phyloP scores from a whole-genome alignment of 30 jellyfish, hydroid and myxozoan species.

The Rhopilema esculentum region DNA sequence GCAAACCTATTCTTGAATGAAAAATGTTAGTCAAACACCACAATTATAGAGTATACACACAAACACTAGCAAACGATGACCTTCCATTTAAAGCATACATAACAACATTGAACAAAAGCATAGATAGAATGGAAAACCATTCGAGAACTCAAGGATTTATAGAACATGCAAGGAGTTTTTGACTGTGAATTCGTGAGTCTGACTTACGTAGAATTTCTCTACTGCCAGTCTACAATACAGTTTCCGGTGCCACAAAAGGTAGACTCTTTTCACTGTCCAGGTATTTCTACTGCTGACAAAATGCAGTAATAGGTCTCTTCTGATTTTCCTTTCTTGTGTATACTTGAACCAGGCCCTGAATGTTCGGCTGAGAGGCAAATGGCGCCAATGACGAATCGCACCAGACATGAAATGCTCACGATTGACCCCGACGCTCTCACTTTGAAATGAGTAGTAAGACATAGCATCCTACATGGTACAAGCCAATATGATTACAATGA shows the following conservation, averaged over 20 bases:
- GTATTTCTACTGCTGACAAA: neutral
- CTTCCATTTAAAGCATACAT: too few relatives aligned
- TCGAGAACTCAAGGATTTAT: too few relatives aligned
- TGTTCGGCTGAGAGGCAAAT: slow-evolving; percentile 61
- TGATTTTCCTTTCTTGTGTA: slow-evolving; percentile 41
- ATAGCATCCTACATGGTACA: slow-evolving; percentile 59
- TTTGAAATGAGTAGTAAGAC: slow-evolving; percentile 63
- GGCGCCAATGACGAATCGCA: slow-evolving; percentile 74
- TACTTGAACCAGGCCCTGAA: slow-evolving; percentile 70
- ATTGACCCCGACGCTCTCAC: slow-evolving; percentile 57
- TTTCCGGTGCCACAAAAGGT: slow-evolving; percentile 55
- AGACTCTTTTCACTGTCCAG: slow-evolving; percentile 22
- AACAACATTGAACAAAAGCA: too few relatives aligned
- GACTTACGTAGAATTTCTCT: slow-evolving; percentile 47
- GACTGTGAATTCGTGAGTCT: neutral
- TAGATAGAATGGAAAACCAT: too few relatives aligned
- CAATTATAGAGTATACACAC: too few relatives aligned
- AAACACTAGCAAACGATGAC: too few relatives aligned
- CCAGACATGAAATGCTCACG: slow-evolving; percentile 66
- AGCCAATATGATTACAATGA: too few relatives aligned
- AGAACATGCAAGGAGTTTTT: too few relatives aligned
- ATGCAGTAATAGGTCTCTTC: slow-evolving; percentile 34
- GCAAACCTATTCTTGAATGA: too few relatives aligned
- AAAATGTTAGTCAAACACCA: too few relatives aligned
- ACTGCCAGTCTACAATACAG: slow-evolving; percentile 55